These are phyloP conservation scores for Propsilocerus akamusi DNA, from an alignment of 1,140 invertebrate genomes.

Conservation along the genomic window DNA sequence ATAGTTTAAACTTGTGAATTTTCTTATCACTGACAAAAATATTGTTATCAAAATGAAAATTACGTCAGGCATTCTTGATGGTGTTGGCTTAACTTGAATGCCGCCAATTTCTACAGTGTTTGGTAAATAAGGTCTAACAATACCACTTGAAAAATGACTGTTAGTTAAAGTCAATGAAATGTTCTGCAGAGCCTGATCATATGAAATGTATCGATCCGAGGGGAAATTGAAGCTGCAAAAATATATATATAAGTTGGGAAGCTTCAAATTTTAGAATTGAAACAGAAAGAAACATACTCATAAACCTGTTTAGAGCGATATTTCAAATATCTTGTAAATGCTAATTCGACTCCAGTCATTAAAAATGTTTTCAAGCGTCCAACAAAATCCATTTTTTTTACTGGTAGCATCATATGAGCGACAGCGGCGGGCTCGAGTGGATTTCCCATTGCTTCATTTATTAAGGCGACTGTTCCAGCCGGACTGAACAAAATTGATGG, in stretches of 20 bases:
- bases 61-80: constrained; percentile 17
- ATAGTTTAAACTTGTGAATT: neutral
- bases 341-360: neutral
- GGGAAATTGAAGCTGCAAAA: constrained; percentile 9
- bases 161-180: constrained; percentile 14
- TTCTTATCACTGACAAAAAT: too few species aligned
- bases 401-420: neutral
- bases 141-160: constrained; percentile 18
- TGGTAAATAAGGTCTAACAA: constrained; percentile 21
- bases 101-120: constrained; percentile 24
- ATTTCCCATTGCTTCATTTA: constrained; percentile 12
- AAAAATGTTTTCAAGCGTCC: constrained; percentile 2
- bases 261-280: neutral
- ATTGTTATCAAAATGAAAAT: constrained; percentile 4
- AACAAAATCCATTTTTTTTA: constrained; percentile 1
- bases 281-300: neutral
- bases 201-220: constrained; percentile 11
- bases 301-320: neutral
- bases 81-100: constrained; percentile 19
- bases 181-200: constrained; percentile 12
- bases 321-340: constrained; percentile 7
- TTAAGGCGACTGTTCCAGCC: constrained; percentile 5
- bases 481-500: constrained; percentile 14
- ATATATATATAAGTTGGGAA: neutral
- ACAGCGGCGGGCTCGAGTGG: constrained; percentile 14